Conservation (phyloP, 1,140 invertebrate species). For the Aphelinus atriplicis region DNA sequence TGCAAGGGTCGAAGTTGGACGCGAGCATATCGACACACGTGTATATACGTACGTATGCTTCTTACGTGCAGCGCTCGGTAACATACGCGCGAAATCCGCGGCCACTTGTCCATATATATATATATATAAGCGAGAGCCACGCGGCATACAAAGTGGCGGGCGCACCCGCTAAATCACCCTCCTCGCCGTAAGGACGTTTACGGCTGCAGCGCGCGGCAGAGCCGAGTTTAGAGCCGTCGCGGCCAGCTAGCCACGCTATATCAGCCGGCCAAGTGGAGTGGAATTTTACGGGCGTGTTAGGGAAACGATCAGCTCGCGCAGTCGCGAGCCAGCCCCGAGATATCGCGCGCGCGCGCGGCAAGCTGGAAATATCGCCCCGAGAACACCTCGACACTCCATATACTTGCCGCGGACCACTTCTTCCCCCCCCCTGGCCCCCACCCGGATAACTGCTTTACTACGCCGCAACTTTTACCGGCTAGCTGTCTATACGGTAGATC, state of each 20-base stretch:
- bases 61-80: no score
- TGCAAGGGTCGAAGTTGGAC: no score
- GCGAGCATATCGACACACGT: no score
- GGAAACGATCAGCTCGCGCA: constrained; percentile 16
- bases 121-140: not conserved
- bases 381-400: no score
- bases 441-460: no score
- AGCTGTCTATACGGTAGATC: no score
- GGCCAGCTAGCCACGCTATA: constrained; percentile 5
- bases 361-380: not conserved
- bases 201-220: not conserved
- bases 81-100: not conserved
- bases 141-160: constrained; percentile 6
- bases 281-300: constrained; percentile 32
- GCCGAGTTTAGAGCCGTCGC: constrained; percentile 31
- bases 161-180: not conserved
- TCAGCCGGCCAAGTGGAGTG: constrained; percentile 1
- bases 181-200: not conserved
- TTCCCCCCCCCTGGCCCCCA: no score
- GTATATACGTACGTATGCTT: no score
- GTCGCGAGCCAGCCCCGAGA: not conserved
- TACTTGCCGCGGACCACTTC: no score
- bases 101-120: not conserved
- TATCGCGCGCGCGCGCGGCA: not conserved
- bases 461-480: no score